Evolutionary conservation across 2,797 vertebrate species (phyloP).

Genomic region (Hyperoplus lanceolatus): DNA sequence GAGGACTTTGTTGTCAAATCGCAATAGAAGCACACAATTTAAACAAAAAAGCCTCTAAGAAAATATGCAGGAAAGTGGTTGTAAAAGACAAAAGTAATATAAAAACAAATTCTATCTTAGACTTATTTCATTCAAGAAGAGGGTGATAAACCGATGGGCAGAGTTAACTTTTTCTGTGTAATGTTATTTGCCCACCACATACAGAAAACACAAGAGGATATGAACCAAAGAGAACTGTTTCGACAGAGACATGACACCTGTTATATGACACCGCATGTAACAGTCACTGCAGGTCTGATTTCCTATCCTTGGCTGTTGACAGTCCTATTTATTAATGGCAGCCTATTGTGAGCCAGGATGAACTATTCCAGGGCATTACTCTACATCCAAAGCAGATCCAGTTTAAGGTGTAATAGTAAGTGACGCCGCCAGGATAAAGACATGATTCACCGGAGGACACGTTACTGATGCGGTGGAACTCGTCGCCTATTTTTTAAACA

Average conservation of each 20-base stretch:
- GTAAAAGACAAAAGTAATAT: constrained; percentile 43
- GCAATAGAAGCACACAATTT: constrained; percentile 72
- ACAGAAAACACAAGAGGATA: constrained; percentile 34
- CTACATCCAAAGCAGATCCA: constrained; percentile 53
- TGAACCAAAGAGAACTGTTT: constrained; percentile 29
- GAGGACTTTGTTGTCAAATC: constrained; percentile 85
- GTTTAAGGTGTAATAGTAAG: constrained; percentile 52
- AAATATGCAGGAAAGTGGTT: constrained; percentile 72
- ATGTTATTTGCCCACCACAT: constrained; percentile 8
- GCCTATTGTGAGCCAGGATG: constrained; percentile 67
- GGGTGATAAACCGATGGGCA: background rate
- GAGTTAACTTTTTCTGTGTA: constrained; percentile 7
- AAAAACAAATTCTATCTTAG: background rate
- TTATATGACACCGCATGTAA: constrained; percentile 80
- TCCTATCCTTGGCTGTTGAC: constrained; percentile 73
- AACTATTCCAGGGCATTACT: constrained; percentile 70
- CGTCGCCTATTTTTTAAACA: constrained; percentile 37
- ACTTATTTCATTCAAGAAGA: constrained; percentile 10
- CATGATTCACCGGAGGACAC: constrained; percentile 67
- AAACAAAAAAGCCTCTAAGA: constrained; percentile 64
- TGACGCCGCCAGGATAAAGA: constrained; percentile 56
- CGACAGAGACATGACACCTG: constrained; percentile 63
- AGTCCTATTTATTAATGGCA: constrained; percentile 79
- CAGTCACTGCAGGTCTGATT: constrained; percentile 74
- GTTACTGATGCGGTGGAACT: constrained; percentile 20